Conservation (phyloP, 2,888 invertebrate species). For the Hipparchia semele region DNA sequence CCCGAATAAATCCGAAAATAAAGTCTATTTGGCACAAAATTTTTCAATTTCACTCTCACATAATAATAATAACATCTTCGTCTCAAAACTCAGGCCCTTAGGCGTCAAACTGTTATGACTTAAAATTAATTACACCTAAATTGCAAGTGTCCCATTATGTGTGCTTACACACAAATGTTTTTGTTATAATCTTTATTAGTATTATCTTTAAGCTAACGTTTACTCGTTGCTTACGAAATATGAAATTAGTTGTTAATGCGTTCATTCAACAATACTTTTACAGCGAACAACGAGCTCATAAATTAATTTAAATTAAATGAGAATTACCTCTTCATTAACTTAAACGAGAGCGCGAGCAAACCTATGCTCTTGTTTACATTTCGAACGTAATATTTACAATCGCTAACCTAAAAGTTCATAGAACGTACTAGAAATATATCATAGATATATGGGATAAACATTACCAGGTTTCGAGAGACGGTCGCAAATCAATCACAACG, state of each 20-base stretch:
- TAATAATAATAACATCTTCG: slow-evolving; percentile 1
- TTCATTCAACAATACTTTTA: slow-evolving; percentile 5
- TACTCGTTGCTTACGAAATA: slow-evolving; percentile 9
- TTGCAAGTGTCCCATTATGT: slow-evolving; percentile 44
- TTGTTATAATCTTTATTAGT: slow-evolving; percentile 12
- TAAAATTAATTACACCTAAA: slow-evolving; percentile 41
- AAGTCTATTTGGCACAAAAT: slow-evolving; percentile 82
- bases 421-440: slow-evolving; percentile 98
- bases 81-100: slow-evolving; percentile 4
- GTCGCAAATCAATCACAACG: slow-evolving; percentile 47
- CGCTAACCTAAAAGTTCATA: slow-evolving; percentile 89
- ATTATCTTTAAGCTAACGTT: slow-evolving; percentile 19
- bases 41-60: slow-evolving; percentile 42
- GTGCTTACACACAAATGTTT: slow-evolving; percentile 33
- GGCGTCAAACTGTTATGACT: slow-evolving; percentile 14
- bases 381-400: slow-evolving; percentile 61
- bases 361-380: slow-evolving; percentile 29
- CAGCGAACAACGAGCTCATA: slow-evolving; percentile 5
- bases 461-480: slow-evolving; percentile 84
- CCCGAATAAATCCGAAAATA: slow-evolving; percentile 69
- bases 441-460: slow-evolving; percentile 98
- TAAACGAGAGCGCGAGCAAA: slow-evolving; percentile 30
- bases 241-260: not conserved
- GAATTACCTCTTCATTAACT: slow-evolving; percentile 41
- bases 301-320: slow-evolving; percentile 36